phyloP scores from a whole-genome alignment of 2,797 vertebrate species.

The Hafferia zeledoni region DNA sequence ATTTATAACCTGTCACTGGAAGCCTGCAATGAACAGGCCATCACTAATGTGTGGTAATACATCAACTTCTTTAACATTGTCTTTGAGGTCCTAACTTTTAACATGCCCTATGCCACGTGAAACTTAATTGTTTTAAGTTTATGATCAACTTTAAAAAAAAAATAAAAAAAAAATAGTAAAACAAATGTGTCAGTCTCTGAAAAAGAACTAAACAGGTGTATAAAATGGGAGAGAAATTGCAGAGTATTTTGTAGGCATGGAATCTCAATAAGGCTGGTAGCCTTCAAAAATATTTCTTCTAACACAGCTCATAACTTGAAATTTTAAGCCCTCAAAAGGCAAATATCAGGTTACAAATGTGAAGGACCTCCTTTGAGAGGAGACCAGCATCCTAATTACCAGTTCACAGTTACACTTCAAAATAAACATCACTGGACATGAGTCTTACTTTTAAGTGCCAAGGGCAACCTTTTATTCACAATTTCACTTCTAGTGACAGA shows the following conservation, averaged over 20 bases:
- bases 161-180: neutral
- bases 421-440: slow-evolving; percentile 11
- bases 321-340: neutral
- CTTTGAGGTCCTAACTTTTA: neutral
- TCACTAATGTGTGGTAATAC: neutral
- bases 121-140: neutral
- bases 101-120: accelerated
- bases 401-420: neutral
- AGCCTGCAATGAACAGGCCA: neutral
- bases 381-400: neutral
- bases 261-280: neutral
- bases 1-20: neutral
- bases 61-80: neutral
- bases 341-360: neutral
- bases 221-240: neutral
- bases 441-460: neutral
- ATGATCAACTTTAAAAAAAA: neutral
- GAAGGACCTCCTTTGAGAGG: neutral
- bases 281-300: neutral
- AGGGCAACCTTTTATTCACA: slow-evolving; percentile 3
- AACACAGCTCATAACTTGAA: neutral
- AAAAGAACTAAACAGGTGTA: neutral
- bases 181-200: neutral
- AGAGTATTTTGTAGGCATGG: neutral
- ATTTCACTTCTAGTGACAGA: slow-evolving; percentile 25